Evolutionary conservation across 2,888 invertebrate genomes (phyloP), one percentile per base, ranked within the genome.

Genomic region (Endotricha flammealis): DNA sequence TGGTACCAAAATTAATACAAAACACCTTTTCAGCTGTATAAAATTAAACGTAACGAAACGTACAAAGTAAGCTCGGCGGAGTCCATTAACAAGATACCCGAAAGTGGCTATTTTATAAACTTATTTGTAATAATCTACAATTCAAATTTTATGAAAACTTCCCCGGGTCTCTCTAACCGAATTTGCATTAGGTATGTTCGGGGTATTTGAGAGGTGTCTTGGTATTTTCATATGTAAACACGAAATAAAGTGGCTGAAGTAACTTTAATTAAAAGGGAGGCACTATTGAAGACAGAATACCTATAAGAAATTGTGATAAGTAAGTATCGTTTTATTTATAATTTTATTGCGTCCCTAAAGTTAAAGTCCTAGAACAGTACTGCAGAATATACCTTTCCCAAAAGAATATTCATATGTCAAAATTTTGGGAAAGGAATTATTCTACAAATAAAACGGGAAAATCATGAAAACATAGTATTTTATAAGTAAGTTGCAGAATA

Each of bases 81-180:
- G 53, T 62, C 67, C 67, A 67, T 72, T 69, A 72, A 57, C 56
- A 42, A 42, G 48, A 46, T 39, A 41, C 47, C 53, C 50, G 48
- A 50, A 57, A 58, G 59, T 56, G 53, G 56, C 57, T 53, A 65
- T 65, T 69, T 60, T 58, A 66, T 55, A 56, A 72, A 68, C 67
- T 70, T 69, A 71, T 76, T 71, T 73, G 64, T 72, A 59, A 57
- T 63, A 54, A 76, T 77, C 61, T 75, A 57, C 68, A 77, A 72
- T 75, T 74, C 67, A 70, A 73, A 77, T 75, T 62, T 50, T 48
- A 58, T 39, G 59, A 60, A 61, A 70, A 73, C 64, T 72, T 67
- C 54, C 50, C 41, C 32, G 48, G 41, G 53, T 53, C 53, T 47
- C 56, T 53, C 57, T 53, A 37, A 46, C 48, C 50, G 46, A 60